Evolutionary conservation across 2,797 vertebrate genomes (phyloP).

Genomic region (Oryzias sinensis): DNA sequence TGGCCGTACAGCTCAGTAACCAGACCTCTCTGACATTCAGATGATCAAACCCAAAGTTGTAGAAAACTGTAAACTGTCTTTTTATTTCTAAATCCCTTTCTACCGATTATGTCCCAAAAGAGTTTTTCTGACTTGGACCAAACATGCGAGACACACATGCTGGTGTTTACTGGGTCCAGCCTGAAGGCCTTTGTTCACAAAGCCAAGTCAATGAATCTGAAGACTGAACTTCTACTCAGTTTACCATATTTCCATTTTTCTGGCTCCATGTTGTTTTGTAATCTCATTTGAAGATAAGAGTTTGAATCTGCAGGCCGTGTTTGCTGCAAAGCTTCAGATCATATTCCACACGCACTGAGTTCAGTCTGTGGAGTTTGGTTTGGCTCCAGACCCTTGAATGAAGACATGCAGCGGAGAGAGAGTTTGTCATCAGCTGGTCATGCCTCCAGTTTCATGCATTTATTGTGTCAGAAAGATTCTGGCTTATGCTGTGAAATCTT

Average conservation of each 20-base stretch:
- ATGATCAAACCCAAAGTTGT: no score
- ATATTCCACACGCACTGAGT: neutral
- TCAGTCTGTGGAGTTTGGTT: neutral
- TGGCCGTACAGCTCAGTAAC: no score
- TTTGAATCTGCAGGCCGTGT: constrained; percentile 6
- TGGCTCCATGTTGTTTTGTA: neutral
- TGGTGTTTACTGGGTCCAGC: no score
- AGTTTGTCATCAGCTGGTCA: constrained; percentile 20
- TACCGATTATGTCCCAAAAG: no score
- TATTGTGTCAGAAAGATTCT: constrained; percentile 53
- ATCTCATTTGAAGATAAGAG: neutral
- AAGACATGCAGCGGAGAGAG: neutral
- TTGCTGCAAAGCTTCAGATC: neutral
- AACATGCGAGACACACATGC: no score
- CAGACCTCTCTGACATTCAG: no score
- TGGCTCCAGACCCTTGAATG: constrained; percentile 10
- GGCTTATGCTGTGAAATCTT: constrained; percentile 74
- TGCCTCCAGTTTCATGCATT: constrained; percentile 42
- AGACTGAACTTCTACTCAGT: no score
- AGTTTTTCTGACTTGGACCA: no score
- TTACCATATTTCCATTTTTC: neutral
- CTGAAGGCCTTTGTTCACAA: no score
- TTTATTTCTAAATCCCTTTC: no score
- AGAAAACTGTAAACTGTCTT: no score
- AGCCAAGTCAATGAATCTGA: no score